phyloP scores from a whole-genome alignment of 2,113 vertebrate species.

The Gulo gulo region DNA sequence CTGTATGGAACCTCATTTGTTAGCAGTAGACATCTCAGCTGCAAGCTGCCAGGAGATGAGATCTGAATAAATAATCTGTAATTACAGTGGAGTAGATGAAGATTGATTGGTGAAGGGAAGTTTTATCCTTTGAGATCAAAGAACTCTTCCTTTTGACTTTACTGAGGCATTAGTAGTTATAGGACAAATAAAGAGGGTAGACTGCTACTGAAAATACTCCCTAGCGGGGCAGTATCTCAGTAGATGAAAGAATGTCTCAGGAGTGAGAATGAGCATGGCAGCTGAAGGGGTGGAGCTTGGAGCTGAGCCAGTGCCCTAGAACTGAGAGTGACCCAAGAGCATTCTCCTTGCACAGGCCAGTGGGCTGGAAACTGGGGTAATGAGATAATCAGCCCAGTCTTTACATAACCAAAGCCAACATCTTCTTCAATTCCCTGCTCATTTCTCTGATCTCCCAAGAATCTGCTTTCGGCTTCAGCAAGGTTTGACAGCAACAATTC shows the following conservation, averaged over 20 bases:
- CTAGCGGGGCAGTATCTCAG: neutral
- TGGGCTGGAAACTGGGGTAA: constrained; percentile 64
- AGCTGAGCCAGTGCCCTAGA: constrained; percentile 54
- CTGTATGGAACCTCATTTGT: constrained; percentile 73
- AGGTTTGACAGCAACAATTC: neutral
- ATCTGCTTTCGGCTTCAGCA: constrained; percentile 42
- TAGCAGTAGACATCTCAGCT: constrained; percentile 49
- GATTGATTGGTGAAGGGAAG: constrained; percentile 66
- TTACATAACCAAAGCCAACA: neutral
- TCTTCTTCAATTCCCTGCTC: constrained; percentile 14
- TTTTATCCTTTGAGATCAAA: constrained; percentile 60
- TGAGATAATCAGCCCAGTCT: neutral
- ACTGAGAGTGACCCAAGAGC: constrained; percentile 50
- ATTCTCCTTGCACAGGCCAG: constrained; percentile 58
- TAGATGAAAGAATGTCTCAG: neutral
- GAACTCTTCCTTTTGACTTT: constrained; percentile 59
- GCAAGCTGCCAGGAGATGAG: constrained; percentile 45
- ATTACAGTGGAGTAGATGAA: constrained; percentile 60
- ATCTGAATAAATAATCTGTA: constrained; percentile 78
- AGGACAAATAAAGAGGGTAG: constrained; percentile 42
- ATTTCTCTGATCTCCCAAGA: constrained; percentile 16
- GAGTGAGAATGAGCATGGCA: constrained; percentile 34
- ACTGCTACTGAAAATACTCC: neutral
- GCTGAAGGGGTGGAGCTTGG: neutral
- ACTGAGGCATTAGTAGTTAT: constrained; percentile 54